A percentile compares a stretch with the other conserved stretches of the same genome.
Conservation (phyloP, 2,888 invertebrate species). For the Apamea anceps region DNA sequence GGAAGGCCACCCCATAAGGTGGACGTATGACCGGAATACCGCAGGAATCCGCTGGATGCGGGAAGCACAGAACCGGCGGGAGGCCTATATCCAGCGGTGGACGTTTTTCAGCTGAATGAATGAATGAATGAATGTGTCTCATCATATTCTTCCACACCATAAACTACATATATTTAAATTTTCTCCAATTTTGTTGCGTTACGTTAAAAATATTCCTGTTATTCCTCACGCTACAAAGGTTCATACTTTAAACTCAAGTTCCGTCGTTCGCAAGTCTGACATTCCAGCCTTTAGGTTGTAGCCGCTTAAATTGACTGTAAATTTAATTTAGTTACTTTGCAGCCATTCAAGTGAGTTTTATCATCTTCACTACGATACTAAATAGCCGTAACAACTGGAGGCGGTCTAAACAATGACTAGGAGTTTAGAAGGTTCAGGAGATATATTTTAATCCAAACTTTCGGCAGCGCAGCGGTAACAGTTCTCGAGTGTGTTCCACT, state of each 20-base stretch:
- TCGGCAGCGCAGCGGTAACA: conserved; percentile 16
- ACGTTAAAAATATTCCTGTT: background rate
- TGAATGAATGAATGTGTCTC: background rate
- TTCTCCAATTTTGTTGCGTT: background rate
- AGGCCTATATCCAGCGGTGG: too few species aligned
- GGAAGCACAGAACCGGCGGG: too few species aligned
- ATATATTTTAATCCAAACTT: conserved; percentile 58
- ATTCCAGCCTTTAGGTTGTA: background rate
- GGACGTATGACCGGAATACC: background rate
- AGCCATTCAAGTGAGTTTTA: conserved; percentile 5
- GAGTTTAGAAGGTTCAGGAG: conserved; percentile 43
- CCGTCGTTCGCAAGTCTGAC: background rate
- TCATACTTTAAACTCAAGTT: background rate
- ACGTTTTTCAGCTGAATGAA: background rate
- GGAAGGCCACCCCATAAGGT: background rate
- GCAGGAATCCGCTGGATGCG: background rate
- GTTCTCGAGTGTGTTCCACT: conserved; percentile 47
- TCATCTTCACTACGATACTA: conserved; percentile 12
- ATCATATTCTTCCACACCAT: background rate
- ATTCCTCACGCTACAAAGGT: background rate
- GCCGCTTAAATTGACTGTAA: background rate
- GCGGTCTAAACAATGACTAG: conserved; percentile 50
- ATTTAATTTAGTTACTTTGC: conserved; percentile 23
- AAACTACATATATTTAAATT: background rate
- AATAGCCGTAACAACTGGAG: conserved; percentile 19